Evolutionary conservation across 2,888 invertebrate species (phyloP), one percentile per base, ranked within the genome.

Genomic region (Drosophila yooni): DNA sequence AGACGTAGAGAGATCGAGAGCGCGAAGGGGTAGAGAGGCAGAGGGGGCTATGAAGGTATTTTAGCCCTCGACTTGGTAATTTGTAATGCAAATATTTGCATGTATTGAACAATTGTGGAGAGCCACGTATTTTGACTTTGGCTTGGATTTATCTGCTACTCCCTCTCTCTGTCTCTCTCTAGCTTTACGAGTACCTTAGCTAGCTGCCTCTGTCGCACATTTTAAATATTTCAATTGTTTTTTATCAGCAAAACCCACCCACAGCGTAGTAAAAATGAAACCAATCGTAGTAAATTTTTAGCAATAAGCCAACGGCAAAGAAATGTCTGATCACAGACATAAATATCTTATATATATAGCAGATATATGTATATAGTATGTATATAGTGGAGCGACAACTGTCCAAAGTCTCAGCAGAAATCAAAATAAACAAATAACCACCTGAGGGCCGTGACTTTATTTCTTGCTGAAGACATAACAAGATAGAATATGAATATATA

Each of bases 1-100:
- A 46, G 62, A 8, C 25, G 38, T 33, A 50, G 11, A 34, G n/a
- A 10, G 36, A 43, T 15, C 15, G 8, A 33, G 29, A 29, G 21
- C 0, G 18, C 3, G 13, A 1, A 15, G 27, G 53, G 25, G 31
- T 31, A 0, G 31, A 29, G 29, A 29, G 29, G 29, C 0, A 25
- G 40, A 5, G 3, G n/a, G 21, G 10, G n/a, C 4, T 34, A 2
- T 40, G 54, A 34, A 54, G 31, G 34, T 27, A 31, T 33, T 31
- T 64, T 56, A 59, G 77, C 81, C 72, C 73, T 79, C 63, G 58
- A 77, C 67, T 84, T 79, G 76, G 79, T 79, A 88, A 84, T 89
- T 76, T 68, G 79, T 89, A 83, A 83, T 89, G 88, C 83, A 88
- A 82, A 88, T 89, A 89, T 88, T 89, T 88, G 90, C 88, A 77